These are phyloP conservation scores for Acipenser transmontanus DNA, from an alignment of 2,797 vertebrate genomes.

Conservation along the genomic window DNA sequence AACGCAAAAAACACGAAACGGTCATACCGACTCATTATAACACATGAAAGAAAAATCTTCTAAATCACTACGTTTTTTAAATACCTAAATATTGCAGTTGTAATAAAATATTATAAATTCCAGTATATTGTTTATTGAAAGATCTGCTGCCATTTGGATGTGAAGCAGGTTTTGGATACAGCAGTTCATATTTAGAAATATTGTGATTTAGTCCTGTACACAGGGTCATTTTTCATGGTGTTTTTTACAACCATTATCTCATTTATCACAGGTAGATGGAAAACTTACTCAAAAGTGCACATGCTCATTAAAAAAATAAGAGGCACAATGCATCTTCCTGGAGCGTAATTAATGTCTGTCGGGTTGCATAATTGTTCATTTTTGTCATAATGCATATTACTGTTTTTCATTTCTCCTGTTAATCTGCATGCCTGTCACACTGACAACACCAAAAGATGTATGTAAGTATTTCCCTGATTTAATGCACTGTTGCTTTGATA, in stretches of 20 bases:
- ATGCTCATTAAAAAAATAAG: slow-evolving; percentile 83
- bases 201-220: slow-evolving; percentile 75
- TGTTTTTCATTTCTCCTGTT: slow-evolving; percentile 64
- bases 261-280: slow-evolving; percentile 84
- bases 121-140: too few relatives aligned
- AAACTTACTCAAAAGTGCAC: slow-evolving; percentile 83
- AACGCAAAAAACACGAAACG: slow-evolving; percentile 25
- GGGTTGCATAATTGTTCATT: slow-evolving; percentile 83
- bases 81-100: too few relatives aligned
- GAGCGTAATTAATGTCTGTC: slow-evolving; percentile 77
- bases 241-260: slow-evolving; percentile 70
- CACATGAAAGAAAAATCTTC: slow-evolving; percentile 33
- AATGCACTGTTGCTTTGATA: slow-evolving; percentile 14
- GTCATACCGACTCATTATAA: too few relatives aligned
- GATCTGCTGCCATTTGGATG: too few relatives aligned
- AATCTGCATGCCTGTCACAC: slow-evolving; percentile 46
- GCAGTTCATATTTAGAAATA: background rate
- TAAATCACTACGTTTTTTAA: too few relatives aligned
- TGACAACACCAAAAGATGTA: slow-evolving; percentile 63
- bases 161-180: too few relatives aligned
- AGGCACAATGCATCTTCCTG: slow-evolving; percentile 79
- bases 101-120: too few relatives aligned
- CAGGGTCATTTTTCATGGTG: slow-evolving; percentile 82
- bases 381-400: slow-evolving; percentile 74
- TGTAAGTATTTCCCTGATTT: slow-evolving; percentile 57